Conservation (phyloP, 2,888 invertebrate genomes). For the Mythimna loreyi region DNA sequence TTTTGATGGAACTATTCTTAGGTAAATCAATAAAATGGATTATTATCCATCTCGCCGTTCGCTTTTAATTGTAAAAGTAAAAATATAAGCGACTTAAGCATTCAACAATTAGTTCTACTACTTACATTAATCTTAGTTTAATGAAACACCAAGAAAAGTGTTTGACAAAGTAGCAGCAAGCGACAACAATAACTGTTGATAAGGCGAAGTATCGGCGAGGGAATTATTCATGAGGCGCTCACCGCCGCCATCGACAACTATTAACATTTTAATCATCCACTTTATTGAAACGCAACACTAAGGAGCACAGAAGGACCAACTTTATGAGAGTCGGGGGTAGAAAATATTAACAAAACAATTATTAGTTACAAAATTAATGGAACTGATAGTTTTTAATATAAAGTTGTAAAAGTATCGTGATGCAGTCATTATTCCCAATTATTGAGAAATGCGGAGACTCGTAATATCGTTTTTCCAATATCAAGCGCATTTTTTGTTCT, state of each 20-base stretch:
- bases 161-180: constrained; percentile 13
- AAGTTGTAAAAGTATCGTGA: background rate
- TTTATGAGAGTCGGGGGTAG: background rate
- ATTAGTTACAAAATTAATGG: background rate
- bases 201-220: constrained; percentile 43
- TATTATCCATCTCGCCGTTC: background rate
- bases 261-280: constrained; percentile 72
- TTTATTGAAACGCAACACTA: constrained; percentile 44
- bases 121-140: background rate
- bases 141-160: constrained; percentile 14
- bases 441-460: background rate
- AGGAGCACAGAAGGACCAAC: constrained; percentile 26
- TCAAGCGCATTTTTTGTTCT: background rate
- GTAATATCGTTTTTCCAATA: background rate
- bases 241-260: constrained; percentile 62
- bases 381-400: background rate
- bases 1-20: background rate
- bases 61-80: background rate
- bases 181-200: constrained; percentile 53
- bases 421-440: background rate
- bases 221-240: constrained; percentile 64
- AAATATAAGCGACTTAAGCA: no score
- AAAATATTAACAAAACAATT: background rate
- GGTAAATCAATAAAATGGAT: background rate
- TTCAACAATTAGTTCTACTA: background rate